Conservation (phyloP, 2,113 vertebrate genomes). For the Leiothrix lutea region DNA sequence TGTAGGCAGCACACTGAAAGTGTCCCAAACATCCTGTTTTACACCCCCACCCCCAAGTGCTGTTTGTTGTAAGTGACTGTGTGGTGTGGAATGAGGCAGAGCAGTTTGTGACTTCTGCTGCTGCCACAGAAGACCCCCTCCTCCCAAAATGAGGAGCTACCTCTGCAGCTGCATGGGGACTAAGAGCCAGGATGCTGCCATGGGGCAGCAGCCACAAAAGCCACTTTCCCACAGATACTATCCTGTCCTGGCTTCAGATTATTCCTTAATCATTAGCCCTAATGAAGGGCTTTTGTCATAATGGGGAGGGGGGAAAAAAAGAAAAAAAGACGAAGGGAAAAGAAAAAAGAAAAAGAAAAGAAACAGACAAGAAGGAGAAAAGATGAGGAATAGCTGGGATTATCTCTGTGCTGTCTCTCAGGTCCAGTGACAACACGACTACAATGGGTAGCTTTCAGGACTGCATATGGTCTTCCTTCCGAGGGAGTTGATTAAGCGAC, state of each 20-base stretch:
- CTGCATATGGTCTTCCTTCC: constrained; percentile 85
- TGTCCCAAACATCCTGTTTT: neutral
- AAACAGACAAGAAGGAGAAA: constrained; percentile 30
- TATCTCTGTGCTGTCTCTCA: constrained; percentile 73
- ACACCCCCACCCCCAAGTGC: neutral
- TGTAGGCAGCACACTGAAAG: neutral
- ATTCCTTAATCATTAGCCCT: constrained; percentile 64
- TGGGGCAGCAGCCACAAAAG: constrained; percentile 35
- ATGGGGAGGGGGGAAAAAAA: rapidly evolving
- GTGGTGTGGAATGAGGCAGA: neutral
- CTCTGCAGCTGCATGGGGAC: neutral
- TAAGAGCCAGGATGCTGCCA: neutral
- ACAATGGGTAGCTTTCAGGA: constrained; percentile 80
- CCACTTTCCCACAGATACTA: constrained; percentile 30
- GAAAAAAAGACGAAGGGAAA: neutral
- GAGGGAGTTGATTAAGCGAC: constrained; percentile 85
- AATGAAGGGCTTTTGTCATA: constrained; percentile 66
- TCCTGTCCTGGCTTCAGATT: neutral
- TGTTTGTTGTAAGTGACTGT: neutral
- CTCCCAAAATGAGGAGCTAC: neutral
- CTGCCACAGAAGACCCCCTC: neutral
- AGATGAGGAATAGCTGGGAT: constrained; percentile 70
- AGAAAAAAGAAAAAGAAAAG: neutral
- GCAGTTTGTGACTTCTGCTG: neutral
- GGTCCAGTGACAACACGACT: constrained; percentile 74